These are phyloP conservation scores for Aphis gossypii DNA, from an alignment of 1,140 invertebrate genomes.

Conservation along the genomic window DNA sequence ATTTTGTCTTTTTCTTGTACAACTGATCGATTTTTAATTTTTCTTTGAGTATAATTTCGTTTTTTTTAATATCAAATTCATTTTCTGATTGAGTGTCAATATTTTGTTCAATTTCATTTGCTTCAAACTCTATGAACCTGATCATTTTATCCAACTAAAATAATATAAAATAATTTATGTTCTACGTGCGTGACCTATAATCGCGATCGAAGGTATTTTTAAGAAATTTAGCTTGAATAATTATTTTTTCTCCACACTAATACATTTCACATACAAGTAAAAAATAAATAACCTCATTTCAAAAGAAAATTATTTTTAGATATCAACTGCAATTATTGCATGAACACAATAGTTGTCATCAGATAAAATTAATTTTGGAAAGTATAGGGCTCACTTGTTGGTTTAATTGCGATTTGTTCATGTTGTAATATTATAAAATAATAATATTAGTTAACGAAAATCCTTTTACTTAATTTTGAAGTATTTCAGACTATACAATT, in stretches of 20 bases:
- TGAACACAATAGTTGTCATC: background rate
- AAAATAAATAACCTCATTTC: background rate
- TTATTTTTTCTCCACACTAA: background rate
- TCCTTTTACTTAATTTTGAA: background rate
- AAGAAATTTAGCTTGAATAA: background rate
- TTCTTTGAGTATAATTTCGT: background rate
- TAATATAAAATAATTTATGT: background rate
- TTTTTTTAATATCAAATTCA: background rate
- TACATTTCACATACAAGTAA: background rate
- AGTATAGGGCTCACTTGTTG: background rate
- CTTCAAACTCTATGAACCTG: background rate
- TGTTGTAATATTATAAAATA: background rate
- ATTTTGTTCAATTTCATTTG: background rate
- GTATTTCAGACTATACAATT: background rate
- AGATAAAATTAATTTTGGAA: background rate
- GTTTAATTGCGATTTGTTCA: background rate
- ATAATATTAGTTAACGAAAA: background rate
- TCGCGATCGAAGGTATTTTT: background rate
- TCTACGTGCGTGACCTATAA: background rate
- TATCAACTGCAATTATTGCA: background rate
- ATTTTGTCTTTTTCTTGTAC: slow-evolving; percentile 24
- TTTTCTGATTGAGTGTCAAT: background rate
- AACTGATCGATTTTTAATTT: slow-evolving; percentile 10
- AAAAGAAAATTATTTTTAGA: background rate
- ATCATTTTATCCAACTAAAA: slow-evolving; percentile 14